Base-by-base conservation (phyloP, 2,888 invertebrate genomes). In the Chesias legatella region DNA sequence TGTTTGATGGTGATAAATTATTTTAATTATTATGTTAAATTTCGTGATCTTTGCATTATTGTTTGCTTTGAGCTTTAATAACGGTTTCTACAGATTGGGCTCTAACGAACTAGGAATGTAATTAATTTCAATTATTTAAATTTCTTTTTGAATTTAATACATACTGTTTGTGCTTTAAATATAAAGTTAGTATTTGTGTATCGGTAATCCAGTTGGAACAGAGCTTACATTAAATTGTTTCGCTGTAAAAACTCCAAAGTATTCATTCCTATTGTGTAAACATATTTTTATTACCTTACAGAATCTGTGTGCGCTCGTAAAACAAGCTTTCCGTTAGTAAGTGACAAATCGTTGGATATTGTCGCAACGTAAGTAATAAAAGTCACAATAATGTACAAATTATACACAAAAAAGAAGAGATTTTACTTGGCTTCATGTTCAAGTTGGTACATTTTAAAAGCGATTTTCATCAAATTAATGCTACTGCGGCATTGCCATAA, bases 311-410 rank as follows among this genome's bases (percentile, higher is more conserved):
- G 55, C 52, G 58, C 59, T 79, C 75, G 71, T 80, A 75, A 80
- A 77, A 71, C 70, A 73, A 64, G 71, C 68, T 67, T 65, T 63
- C 63, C 68, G 73, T 80, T 75, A 79, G 77, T 75, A 73, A 73
- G 76, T 81, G 79, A 80, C 76, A 80, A 80, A 77, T 77, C 60
- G 73, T 68, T 53, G 69, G 68, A 67, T 74, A 73, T 72, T 65
- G 70, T 60, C 67, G 63, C 66, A 60, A 62, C 64, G 65, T 54
- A 63, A 69, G 68, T 73, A 74, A 72, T 80, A 79, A 80, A 43
- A 74, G 65, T 69, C 57, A 61, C 56, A 65, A 62, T 75, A 74
- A 79, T 75, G 70, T 67, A 64, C 60, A 59, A 72, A 78, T 78
- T 79, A 81, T 80, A 73, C 73, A 67, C 62, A 64, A 56, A 61